phyloP scores from a whole-genome alignment of 1,140 invertebrate species.

The Campodea augens region DNA sequence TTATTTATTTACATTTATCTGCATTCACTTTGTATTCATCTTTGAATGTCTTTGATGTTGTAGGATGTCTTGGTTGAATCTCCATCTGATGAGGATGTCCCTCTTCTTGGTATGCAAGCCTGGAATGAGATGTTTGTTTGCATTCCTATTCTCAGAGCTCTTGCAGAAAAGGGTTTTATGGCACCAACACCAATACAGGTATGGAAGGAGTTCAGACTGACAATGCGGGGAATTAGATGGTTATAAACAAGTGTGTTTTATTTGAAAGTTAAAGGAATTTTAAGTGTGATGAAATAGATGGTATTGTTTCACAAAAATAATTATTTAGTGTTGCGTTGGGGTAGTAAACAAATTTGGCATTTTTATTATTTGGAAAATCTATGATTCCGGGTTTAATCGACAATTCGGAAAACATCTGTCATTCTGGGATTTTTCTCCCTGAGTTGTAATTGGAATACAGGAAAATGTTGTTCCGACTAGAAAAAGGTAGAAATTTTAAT shows the following conservation, averaged over 20 bases:
- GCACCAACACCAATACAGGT: conserved; percentile 65
- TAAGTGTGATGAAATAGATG: not conserved
- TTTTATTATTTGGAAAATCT: not conserved
- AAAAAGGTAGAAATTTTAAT: too few relatives aligned
- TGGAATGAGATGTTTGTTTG: conserved; percentile 56
- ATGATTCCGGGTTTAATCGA: too few relatives aligned
- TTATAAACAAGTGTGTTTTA: not conserved
- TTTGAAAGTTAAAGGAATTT: conserved; percentile 1
- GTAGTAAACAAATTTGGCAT: conserved; percentile 7
- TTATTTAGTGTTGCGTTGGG: conserved; percentile 5
- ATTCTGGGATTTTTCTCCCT: too few relatives aligned
- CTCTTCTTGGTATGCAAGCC: conserved; percentile 28
- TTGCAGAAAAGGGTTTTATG: conserved; percentile 53
- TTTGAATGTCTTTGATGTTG: too few relatives aligned
- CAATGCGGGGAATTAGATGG: not conserved
- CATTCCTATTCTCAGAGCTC: conserved; percentile 43
- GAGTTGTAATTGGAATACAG: too few relatives aligned
- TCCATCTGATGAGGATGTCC: conserved; percentile 5
- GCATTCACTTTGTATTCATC: too few relatives aligned
- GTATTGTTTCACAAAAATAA: not conserved
- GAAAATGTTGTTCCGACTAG: too few relatives aligned
- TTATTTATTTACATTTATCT: too few relatives aligned
- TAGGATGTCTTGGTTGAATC: too few relatives aligned
- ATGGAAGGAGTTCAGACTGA: conserved; percentile 6
- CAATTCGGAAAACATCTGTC: too few relatives aligned